Percentiles rank a stretch among this genome's conserved stretches.
These are phyloP conservation scores for Anolis sagrei DNA, from an alignment of 2,113 vertebrate genomes.

Conservation along the genomic window DNA sequence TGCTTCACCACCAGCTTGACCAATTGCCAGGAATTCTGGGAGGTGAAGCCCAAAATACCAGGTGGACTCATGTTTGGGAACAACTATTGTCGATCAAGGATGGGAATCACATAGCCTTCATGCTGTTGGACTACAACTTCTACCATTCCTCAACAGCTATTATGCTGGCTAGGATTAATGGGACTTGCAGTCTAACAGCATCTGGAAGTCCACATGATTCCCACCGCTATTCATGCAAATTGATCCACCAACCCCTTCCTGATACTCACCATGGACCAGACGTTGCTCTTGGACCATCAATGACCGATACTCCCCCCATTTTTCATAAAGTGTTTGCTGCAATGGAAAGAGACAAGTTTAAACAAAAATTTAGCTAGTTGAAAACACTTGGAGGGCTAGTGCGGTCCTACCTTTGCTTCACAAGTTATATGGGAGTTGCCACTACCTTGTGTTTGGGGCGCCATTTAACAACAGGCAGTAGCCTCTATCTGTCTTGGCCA, in stretches of 20 bases:
- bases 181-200: no score
- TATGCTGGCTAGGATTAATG: no score
- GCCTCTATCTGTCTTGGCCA: not conserved
- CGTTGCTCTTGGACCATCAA: conserved; percentile 95
- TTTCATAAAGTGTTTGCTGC: conserved; percentile 95
- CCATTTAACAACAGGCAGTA: not conserved
- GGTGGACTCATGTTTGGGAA: no score
- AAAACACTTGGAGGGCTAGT: no score
- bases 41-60: no score
- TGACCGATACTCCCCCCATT: conserved; percentile 94
- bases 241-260: not conserved
- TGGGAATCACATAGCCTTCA: no score
- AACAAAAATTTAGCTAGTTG: not conserved
- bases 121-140: not conserved
- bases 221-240: not conserved
- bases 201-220: not conserved
- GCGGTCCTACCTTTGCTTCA: no score
- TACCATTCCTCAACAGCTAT: not conserved
- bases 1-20: no score
- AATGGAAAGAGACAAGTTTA: conserved; percentile 35
- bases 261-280: conserved; percentile 87
- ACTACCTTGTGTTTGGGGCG: no score
- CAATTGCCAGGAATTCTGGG: no score
- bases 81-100: no score
- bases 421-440: no score